Conservation (phyloP, 2,113 vertebrate genomes). For the Nibea coibor region DNA sequence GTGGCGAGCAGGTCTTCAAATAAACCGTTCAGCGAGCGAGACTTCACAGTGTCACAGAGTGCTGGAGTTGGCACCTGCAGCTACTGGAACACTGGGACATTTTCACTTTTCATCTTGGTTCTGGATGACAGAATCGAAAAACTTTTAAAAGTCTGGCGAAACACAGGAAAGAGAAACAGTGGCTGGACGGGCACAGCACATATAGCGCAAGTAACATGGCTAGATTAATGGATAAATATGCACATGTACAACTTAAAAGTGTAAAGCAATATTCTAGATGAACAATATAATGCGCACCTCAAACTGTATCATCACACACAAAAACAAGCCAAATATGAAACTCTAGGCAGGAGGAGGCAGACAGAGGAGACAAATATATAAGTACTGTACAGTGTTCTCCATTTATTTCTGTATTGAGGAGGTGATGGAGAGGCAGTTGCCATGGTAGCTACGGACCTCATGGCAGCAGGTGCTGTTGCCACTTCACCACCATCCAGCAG, state of each 20-base stretch:
- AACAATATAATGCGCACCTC: not conserved
- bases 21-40: constrained; percentile 55
- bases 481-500: constrained; percentile 39
- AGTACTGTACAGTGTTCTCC: constrained; percentile 19
- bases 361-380: constrained; percentile 21
- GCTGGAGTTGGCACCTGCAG: constrained; percentile 54
- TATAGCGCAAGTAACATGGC: not conserved
- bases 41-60: constrained; percentile 54
- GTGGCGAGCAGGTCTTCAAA: constrained; percentile 71
- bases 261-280: not conserved
- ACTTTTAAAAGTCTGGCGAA: constrained; percentile 47
- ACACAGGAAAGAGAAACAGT: not conserved
- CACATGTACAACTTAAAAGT: not conserved
- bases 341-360: constrained; percentile 13
- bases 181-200: not conserved
- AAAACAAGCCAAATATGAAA: constrained; percentile 5
- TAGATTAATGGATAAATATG: not conserved
- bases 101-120: constrained; percentile 44
- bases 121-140: constrained; percentile 18
- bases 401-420: constrained; percentile 27
- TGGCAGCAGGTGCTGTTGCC: constrained; percentile 58
- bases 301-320: constrained; percentile 4
- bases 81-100: constrained; percentile 34
- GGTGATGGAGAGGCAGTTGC: constrained; percentile 72
- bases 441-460: constrained; percentile 67